Conservation (phyloP, 2,797 vertebrate species). For the Smutsia gigantea region DNA sequence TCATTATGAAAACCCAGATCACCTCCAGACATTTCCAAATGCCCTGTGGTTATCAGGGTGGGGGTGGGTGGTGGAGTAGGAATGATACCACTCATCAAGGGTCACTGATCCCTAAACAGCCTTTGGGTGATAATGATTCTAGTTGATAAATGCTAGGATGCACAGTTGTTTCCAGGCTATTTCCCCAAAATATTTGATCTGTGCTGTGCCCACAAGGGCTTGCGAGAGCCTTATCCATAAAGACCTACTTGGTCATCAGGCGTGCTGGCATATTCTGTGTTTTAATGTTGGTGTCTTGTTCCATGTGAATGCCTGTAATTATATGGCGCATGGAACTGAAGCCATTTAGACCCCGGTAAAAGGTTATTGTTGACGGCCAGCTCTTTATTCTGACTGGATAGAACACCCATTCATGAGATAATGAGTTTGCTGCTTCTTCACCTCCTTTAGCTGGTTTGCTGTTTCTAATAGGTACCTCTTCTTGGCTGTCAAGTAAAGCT, state of each 20-base stretch:
- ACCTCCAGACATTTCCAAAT: background rate
- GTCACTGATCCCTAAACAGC: background rate
- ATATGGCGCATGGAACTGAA: background rate
- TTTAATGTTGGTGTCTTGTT: background rate
- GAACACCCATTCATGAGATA: background rate
- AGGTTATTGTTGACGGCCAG: background rate
- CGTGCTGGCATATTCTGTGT: background rate
- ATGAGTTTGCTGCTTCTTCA: background rate
- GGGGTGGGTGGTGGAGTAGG: fast-evolving
- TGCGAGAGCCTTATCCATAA: background rate
- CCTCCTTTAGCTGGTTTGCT: background rate
- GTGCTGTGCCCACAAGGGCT: background rate
- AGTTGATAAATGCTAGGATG: background rate
- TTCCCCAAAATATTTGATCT: background rate
- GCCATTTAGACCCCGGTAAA: background rate
- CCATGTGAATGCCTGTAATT: background rate
- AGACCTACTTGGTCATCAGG: background rate
- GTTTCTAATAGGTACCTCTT: background rate
- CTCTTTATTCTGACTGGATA: background rate
- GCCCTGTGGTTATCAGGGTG: too few relatives aligned
- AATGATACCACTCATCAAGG: background rate
- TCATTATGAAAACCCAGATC: background rate
- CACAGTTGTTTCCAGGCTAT: background rate
- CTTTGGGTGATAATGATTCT: background rate
- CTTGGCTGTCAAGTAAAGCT: background rate